Evolutionary conservation across 2,113 vertebrate genomes (phyloP), one percentile per base, ranked within the genome.

Genomic region (Microtus ochrogaster): DNA sequence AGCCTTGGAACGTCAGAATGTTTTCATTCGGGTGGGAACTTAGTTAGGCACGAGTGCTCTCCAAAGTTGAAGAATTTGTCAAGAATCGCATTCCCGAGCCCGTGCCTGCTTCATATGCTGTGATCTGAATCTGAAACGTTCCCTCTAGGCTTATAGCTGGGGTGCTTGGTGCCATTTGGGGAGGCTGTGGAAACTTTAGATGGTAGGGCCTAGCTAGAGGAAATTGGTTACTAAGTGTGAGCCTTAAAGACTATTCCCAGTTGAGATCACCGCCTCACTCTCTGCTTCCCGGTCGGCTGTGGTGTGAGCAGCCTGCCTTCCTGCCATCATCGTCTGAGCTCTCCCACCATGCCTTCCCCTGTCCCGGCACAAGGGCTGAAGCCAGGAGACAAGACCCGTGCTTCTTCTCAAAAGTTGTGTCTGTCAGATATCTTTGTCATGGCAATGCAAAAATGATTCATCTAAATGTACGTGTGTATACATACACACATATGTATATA

Each of bases 61-160:
- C 55, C 22, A 49, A 36, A 90, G 63, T 83, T 61, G 85, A 92
- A 86, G 70, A 52, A 92, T 61, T 88, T 79, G 65, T 78, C 89
- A 92, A 90, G 63, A 68, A 76, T 44, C n/a, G 61, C 52, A 33
- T 88, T 91, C 79, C 63, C 41, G 79, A 79, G 28, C 68, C 49
- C 5, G 36, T 65, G 16, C 2, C 87, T 72, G 55, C 22, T 66
- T 61, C 14, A 72, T 24, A 73, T 16, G n/a, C 17, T 58, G 55
- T 58, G 58, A 30, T 19, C 65, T 65, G 26, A 28, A 83, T 84
- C 58, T 17, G 14, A 65, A 41, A 19, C 5, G 24, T 16, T 26
- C 55, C 24, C 24, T n/a, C n/a, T 22, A 41, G n/a, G n/a, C 58
- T 84, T 58, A 10, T 17, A 39, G 28, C 5, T 61, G n/a, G 79